phyloP scores from a whole-genome alignment of 2,888 invertebrate genomes.

The Sesia bembeciformis region DNA sequence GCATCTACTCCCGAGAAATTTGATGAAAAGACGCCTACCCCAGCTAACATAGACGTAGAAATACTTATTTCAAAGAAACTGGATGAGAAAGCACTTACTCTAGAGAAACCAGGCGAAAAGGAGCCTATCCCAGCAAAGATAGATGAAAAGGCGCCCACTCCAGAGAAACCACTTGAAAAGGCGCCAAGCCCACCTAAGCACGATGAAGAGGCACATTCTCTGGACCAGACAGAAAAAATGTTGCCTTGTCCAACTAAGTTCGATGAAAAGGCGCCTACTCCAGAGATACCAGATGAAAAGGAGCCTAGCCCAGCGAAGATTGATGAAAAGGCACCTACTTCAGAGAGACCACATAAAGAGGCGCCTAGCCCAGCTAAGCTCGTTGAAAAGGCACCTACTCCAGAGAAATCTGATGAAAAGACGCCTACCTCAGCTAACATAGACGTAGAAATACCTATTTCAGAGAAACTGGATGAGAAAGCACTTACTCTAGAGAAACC shows the following conservation, averaged over 20 bases:
- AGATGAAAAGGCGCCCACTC: not conserved
- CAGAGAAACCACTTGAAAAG: constrained; percentile 1
- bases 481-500: not conserved
- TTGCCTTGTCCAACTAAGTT: not conserved
- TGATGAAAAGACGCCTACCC: not conserved
- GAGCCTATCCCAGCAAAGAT: not conserved
- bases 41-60: constrained; percentile 2
- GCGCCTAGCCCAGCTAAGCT: not conserved
- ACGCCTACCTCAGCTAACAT: not conserved
- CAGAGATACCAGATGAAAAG: not conserved
- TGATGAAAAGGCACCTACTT: not conserved
- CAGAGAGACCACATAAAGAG: not conserved
- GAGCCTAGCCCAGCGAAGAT: not conserved
- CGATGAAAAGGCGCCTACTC: not conserved
- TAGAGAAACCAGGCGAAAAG: not conserved
- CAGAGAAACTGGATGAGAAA: not conserved
- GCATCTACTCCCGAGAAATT: not conserved
- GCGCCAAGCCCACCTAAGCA: not conserved
- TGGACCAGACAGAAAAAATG: too few species aligned
- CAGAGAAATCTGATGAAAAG: constrained; percentile 3
- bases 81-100: too few species aligned
- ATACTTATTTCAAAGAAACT: constrained; percentile 1
- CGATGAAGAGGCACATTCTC: not conserved
- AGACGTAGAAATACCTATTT: not conserved
- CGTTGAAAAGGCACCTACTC: constrained; percentile 3